Evolutionary conservation across 1,140 invertebrate species (phyloP).

Genomic region (Piezodorus guildinii): DNA sequence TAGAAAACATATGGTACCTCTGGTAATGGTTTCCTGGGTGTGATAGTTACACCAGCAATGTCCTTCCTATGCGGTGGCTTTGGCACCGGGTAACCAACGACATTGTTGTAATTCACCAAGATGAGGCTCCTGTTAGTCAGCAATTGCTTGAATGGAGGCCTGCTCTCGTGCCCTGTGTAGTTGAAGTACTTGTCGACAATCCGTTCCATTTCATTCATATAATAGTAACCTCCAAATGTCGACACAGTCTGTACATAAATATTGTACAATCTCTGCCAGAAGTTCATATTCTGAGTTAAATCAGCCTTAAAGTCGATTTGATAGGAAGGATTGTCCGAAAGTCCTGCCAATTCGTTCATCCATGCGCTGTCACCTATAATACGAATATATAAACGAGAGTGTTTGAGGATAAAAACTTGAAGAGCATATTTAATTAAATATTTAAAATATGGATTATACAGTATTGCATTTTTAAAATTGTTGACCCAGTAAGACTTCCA

Average conservation of each 20-base stretch:
- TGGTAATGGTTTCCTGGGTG: constrained; percentile 1
- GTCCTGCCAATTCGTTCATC: no score
- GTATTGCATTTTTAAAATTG: no score
- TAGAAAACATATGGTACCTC: neutral
- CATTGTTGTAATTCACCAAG: constrained; percentile 39
- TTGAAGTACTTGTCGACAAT: neutral
- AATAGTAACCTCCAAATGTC: neutral
- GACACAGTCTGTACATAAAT: no score
- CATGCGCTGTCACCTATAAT: neutral
- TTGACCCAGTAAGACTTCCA: no score
- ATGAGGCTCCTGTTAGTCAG: constrained; percentile 44
- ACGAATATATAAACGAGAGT: no score
- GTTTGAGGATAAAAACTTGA: no score
- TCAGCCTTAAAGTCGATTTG: constrained; percentile 1
- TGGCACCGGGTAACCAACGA: constrained; percentile 27
- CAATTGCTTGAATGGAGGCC: constrained; percentile 30
- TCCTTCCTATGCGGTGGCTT: constrained; percentile 30
- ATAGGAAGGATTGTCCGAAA: constrained; percentile 15
- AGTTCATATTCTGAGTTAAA: constrained; percentile 1
- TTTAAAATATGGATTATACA: no score
- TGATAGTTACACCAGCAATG: constrained; percentile 27
- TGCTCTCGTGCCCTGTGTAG: neutral
- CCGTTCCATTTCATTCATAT: neutral
- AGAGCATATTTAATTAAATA: no score
- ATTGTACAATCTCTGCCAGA: constrained; percentile 5